Base-by-base conservation (phyloP, 2,113 vertebrate genomes). In the Copsychus sechellarum region DNA sequence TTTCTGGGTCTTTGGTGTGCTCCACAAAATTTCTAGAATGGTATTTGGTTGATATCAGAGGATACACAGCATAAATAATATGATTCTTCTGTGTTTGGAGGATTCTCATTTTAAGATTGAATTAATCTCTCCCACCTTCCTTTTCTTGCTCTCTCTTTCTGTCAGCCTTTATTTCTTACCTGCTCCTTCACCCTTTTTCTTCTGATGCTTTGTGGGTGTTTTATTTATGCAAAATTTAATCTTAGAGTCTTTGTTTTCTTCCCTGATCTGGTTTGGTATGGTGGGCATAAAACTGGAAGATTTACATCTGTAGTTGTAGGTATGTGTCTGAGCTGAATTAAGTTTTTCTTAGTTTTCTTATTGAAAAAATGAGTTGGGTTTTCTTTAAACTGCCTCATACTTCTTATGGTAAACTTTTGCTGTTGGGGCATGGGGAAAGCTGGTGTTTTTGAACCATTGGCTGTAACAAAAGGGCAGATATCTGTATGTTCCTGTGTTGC, bases 251-350 rank as follows among this genome's bases (percentile, higher is more conserved):
- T 97, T 80, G 87, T 3, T 91, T 98, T 98, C 92, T 98, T 97
- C 9, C 97, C 97, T 6, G 58, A 12, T 47, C 97, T 98, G 25
- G 77, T 97, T 84, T 98, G 98, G 69, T 97, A 93, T 0, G 97
- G 94, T 17, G 97, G 92, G 54, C 97, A 96, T 73, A 98, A 97
- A 85, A 97, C 91, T 6, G 98, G 98, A 87, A 99, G 97, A 80
- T 97, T 98, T 89, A 98, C 72, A 53, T 98, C 96, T 4, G 91
- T 95, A 71, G 92, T 93, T 78, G 97, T 97, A 24, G 96, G 92
- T 43, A 95, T 84, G 9, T 97, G 95, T 47, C 97, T 97, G 81
- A 98, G 66, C 77, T 98, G 98, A 79, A 97, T 88, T 10, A 97
- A 96, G 92, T 98, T 99, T 96, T 97, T 98, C 74, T 97, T 98